Evolutionary conservation across 1,140 invertebrate genomes (phyloP).

Genomic region (Apolygus lucorum): DNA sequence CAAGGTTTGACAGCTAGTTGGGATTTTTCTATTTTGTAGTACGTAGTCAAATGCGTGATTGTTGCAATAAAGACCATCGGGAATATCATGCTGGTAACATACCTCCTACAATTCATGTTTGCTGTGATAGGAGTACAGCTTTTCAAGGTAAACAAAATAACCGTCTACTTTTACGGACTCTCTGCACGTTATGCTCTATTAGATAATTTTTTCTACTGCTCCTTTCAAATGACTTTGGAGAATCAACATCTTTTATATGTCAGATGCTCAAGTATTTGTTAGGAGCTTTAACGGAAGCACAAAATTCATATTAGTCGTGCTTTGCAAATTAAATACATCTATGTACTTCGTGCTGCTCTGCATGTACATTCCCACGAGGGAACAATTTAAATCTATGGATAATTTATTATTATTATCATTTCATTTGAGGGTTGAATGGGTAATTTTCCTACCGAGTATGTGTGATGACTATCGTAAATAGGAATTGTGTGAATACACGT

Average conservation of each 20-base stretch:
- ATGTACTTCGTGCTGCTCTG: neutral
- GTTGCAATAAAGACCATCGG: constrained; percentile 98
- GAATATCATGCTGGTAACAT: constrained; percentile 98
- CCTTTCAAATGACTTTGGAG: neutral
- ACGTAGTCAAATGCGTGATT: constrained; percentile 98
- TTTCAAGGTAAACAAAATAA: constrained; percentile 76
- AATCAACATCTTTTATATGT: neutral
- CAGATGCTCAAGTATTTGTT: neutral
- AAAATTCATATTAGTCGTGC: neutral
- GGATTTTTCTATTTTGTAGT: constrained; percentile 51
- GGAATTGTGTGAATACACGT: no score
- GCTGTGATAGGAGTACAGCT: constrained; percentile 99
- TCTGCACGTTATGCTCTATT: neutral
- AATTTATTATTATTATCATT: no score
- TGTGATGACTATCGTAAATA: no score
- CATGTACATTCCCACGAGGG: no score
- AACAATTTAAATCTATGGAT: no score
- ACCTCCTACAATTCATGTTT: constrained; percentile 99
- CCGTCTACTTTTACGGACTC: neutral
- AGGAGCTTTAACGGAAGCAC: neutral
- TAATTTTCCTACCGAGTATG: no score
- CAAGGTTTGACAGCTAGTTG: neutral
- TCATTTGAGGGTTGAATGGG: no score
- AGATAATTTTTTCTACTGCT: neutral
- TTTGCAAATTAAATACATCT: neutral